Evolutionary conservation across 2,888 invertebrate species (phyloP).

Genomic region (Hyalella azteca): DNA sequence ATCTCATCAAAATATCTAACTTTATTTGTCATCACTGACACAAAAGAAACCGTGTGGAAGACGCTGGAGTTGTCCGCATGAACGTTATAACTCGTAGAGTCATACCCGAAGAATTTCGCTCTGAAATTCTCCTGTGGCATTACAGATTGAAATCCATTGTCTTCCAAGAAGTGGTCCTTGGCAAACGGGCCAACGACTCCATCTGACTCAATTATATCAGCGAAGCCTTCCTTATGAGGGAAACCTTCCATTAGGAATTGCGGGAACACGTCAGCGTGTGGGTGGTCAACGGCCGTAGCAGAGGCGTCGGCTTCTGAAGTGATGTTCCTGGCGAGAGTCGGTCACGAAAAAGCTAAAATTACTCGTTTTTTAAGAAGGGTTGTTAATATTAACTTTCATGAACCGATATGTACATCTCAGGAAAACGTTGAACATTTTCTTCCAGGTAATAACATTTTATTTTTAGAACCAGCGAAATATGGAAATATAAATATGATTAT

Average conservation of each 20-base stretch:
- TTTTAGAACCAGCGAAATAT: no score
- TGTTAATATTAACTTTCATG: no score
- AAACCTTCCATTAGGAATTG: neutral
- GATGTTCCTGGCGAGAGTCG: neutral
- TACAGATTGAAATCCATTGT: neutral
- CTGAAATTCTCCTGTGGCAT: neutral
- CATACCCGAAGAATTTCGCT: neutral
- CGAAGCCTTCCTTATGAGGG: constrained; percentile 19
- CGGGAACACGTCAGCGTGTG: neutral
- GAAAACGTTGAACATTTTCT: no score
- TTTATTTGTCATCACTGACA: neutral
- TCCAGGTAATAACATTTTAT: no score
- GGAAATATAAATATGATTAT: no score
- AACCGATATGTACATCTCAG: no score
- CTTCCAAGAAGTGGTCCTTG: neutral
- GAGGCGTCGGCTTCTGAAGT: neutral
- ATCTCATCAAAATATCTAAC: no score
- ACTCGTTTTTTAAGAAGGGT: no score
- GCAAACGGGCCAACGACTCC: neutral
- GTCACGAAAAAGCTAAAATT: no score
- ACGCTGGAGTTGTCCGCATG: constrained; percentile 4
- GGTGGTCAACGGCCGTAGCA: no score
- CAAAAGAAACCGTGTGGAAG: constrained; percentile 12
- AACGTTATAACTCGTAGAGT: neutral
- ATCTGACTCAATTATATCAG: neutral